These are phyloP conservation scores for Lophius piscatorius DNA, from an alignment of 2,113 vertebrate species.

Conservation along the genomic window DNA sequence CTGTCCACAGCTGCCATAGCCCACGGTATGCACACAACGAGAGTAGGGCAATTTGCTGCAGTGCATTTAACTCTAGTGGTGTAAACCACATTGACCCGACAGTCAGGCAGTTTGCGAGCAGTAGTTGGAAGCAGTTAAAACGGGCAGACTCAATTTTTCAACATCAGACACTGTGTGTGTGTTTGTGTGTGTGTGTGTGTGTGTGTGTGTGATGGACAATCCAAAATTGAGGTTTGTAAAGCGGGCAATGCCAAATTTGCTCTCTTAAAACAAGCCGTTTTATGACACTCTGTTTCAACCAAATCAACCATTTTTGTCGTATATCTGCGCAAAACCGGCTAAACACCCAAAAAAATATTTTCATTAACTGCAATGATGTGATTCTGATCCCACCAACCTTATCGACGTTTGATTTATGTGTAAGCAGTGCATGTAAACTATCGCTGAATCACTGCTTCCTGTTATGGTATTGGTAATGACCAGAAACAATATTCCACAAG, in stretches of 20 bases:
- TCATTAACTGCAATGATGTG: no score
- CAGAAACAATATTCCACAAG: neutral
- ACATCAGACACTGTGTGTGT: conserved; percentile 51
- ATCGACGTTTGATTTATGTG: no score
- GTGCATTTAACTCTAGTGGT: conserved; percentile 63
- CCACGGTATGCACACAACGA: conserved; percentile 28
- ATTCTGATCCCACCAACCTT: no score
- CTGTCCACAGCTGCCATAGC: conserved; percentile 10
- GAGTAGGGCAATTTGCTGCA: conserved; percentile 62
- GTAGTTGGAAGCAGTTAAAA: conserved; percentile 59
- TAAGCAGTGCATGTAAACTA: no score
- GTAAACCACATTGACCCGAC: conserved; percentile 66
- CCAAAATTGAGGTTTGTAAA: conserved; percentile 39
- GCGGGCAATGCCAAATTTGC: conserved; percentile 26
- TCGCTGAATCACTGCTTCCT: no score
- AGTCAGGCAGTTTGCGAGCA: conserved; percentile 54
- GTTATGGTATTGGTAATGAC: neutral
- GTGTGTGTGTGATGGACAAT: conserved; percentile 49
- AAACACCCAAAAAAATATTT: no score
- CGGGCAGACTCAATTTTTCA: conserved; percentile 60
- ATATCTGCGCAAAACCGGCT: neutral
- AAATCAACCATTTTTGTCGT: neutral
- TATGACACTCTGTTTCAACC: conserved; percentile 10
- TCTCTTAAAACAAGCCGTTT: conserved; percentile 38
- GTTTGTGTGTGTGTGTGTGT: no score